phyloP scores from a whole-genome alignment of 2,113 vertebrate species.

The Vireo altiloquus region DNA sequence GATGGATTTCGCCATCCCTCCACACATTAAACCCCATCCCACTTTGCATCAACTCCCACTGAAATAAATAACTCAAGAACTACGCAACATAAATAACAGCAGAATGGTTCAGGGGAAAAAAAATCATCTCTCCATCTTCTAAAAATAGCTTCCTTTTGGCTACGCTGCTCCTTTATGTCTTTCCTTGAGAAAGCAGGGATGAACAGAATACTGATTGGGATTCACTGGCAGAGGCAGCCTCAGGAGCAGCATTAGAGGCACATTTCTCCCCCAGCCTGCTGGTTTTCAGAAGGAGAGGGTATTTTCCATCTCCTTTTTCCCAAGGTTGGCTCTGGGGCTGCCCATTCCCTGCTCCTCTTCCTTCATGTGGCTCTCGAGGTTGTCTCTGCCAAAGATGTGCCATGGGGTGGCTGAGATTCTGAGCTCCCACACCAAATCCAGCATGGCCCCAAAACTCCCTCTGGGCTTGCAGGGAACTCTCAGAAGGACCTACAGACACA shows the following conservation, averaged over 20 bases:
- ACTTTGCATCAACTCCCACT: slow-evolving; percentile 8
- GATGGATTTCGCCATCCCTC: slow-evolving; percentile 23
- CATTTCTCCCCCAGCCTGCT: background rate
- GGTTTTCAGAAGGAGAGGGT: background rate
- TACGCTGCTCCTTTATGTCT: slow-evolving; percentile 23
- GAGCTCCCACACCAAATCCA: background rate
- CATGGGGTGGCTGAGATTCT: background rate
- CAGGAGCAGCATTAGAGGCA: background rate
- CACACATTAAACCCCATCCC: background rate
- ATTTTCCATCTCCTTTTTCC: background rate
- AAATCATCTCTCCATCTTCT: background rate
- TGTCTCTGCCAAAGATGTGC: background rate
- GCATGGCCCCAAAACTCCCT: background rate
- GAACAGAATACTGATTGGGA: slow-evolving; percentile 20
- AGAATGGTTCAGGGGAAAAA: background rate
- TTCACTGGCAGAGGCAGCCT: background rate
- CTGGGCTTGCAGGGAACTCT: background rate
- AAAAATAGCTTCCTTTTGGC: slow-evolving; percentile 53
- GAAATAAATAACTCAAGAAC: slow-evolving; percentile 48
- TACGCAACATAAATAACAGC: slow-evolving; percentile 41
- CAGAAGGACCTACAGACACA: background rate
- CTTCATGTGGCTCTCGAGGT: background rate
- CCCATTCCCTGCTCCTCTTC: background rate
- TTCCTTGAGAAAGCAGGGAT: slow-evolving; percentile 22
- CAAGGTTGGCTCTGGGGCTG: background rate